Conservation (phyloP, 2,797 vertebrate species). For the Synanceia verrucosa region DNA sequence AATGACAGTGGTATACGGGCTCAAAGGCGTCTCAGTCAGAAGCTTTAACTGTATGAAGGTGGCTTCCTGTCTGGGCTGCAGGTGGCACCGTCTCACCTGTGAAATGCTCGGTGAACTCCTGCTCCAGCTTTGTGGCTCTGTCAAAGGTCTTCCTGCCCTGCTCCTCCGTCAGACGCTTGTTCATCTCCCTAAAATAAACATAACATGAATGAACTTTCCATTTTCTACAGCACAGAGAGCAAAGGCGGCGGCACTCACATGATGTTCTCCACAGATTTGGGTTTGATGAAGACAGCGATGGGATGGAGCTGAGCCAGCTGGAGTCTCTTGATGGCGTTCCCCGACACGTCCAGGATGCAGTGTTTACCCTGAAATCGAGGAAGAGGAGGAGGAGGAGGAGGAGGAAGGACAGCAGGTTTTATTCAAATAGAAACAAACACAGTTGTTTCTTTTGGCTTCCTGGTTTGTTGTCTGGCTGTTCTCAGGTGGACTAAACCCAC, state of each 20-base stretch:
- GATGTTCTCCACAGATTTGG: constrained; percentile 96
- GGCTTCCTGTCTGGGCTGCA: no score
- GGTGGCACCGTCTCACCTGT: constrained; percentile 89
- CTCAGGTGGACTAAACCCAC: no score
- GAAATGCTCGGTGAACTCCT: constrained; percentile 98
- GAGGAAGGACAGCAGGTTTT: no score
- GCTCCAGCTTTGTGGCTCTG: constrained; percentile 94
- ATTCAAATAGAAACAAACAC: no score
- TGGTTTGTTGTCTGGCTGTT: no score
- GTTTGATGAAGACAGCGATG: constrained; percentile 96
- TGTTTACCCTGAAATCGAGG: constrained; percentile 89
- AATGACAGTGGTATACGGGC: no score
- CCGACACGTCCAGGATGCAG: constrained; percentile 97
- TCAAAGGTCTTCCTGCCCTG: constrained; percentile 96
- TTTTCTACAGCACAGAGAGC: no score
- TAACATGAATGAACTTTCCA: no score
- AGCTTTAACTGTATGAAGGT: no score
- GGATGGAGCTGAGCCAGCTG: constrained; percentile 95
- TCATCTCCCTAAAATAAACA: constrained; percentile 91
- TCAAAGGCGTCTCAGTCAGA: no score
- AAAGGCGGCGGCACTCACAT: constrained; percentile 80
- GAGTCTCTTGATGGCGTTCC: constrained; percentile 97
- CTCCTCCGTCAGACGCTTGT: constrained; percentile 95
- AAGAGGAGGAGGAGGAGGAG: no score
- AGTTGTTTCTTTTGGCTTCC: no score